phyloP scores from a whole-genome alignment of 1,140 invertebrate genomes.

The Acarapis woodi region DNA sequence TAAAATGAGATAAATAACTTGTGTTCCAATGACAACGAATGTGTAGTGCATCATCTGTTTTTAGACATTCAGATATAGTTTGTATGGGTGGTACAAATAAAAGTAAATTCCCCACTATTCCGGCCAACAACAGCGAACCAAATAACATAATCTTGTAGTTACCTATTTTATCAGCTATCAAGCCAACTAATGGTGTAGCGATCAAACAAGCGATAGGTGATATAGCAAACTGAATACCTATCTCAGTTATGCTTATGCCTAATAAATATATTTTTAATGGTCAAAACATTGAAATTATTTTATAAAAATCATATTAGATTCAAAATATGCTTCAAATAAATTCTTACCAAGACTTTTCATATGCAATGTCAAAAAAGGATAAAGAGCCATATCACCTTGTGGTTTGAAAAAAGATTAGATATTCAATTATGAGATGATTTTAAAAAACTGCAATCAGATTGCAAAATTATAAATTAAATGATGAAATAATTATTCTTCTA shows the following conservation, averaged over 20 bases:
- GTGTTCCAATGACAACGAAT: background rate
- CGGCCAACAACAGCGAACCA: slow-evolving; percentile 32
- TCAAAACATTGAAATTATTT: no score
- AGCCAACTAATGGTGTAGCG: slow-evolving; percentile 42
- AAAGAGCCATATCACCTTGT: slow-evolving; percentile 7
- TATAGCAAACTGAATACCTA: slow-evolving; percentile 50
- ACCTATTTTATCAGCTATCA: slow-evolving; percentile 43
- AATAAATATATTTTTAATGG: background rate
- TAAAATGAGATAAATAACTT: no score
- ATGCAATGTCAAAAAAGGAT: slow-evolving; percentile 46
- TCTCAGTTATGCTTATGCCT: slow-evolving; percentile 46
- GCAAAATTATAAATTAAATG: no score
- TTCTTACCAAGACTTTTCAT: slow-evolving; percentile 32
- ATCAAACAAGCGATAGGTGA: slow-evolving; percentile 31
- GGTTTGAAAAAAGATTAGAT: background rate
- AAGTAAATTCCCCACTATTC: slow-evolving; percentile 29
- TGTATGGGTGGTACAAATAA: slow-evolving; percentile 16
- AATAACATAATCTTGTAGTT: slow-evolving; percentile 41
- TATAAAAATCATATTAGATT: no score
- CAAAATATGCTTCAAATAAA: background rate
- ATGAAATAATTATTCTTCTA: no score
- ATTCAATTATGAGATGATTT: no score
- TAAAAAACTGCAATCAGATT: no score
- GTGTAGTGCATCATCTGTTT: background rate
- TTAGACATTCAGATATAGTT: background rate